Conservation (phyloP, 2,113 vertebrate genomes). For the Poecilia latipinna region DNA sequence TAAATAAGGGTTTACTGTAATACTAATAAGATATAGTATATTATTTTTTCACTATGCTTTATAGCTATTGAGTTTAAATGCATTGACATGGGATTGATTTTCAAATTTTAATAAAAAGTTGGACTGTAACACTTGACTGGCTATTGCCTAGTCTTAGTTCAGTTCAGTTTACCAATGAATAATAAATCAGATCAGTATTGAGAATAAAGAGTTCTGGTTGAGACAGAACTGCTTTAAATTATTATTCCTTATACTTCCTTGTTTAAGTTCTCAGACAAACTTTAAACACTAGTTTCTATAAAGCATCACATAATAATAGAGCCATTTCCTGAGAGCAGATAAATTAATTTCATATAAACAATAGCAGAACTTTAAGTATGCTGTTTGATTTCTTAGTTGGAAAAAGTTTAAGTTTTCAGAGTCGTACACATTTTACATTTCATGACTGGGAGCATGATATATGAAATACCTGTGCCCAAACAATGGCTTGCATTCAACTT, state of each 20-base stretch:
- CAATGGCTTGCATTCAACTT: neutral
- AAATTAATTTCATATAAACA: too few species aligned
- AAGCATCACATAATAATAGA: neutral
- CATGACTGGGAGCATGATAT: neutral
- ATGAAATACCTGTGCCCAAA: neutral
- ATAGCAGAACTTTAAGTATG: neutral
- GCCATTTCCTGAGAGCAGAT: neutral
- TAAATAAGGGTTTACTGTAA: neutral
- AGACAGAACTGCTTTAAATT: neutral
- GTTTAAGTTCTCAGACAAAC: neutral
- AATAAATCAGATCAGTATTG: neutral
- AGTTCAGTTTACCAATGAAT: neutral
- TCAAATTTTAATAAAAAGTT: neutral
- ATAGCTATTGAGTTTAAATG: neutral
- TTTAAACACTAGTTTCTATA: neutral
- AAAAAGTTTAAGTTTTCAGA: too few species aligned
- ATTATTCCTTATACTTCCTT: neutral
- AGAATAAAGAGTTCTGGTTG: neutral
- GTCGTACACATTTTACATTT: too few species aligned
- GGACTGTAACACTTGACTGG: neutral
- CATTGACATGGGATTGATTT: neutral
- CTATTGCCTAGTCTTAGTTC: neutral
- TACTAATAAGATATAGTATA: neutral
- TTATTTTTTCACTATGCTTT: neutral
- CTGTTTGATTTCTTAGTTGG: too few species aligned